Evolutionary conservation across 2,888 invertebrate species (phyloP), one percentile per base, ranked within the genome.

Genomic region (Cosmia trapezina): DNA sequence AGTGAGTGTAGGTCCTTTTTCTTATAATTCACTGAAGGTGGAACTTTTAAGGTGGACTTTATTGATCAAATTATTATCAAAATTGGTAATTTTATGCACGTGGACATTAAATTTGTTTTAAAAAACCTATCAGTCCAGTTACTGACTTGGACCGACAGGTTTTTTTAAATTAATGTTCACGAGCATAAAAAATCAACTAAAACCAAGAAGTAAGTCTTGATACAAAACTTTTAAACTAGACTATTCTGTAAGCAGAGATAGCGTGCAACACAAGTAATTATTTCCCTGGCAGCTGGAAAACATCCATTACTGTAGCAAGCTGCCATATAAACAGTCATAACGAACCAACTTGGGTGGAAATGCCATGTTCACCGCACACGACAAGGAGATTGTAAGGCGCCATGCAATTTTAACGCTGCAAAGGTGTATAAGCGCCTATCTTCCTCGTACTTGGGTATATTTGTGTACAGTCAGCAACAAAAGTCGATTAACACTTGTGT

Each of bases 281-380:
- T 68, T 68, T 61, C 47, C n/a, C 37, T 62, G 67, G 65, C 72
- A 77, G 59, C 43, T 71, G 17, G 56, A 82, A 71, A 59, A 64
- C 41, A 33, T 59, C 57, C 33, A 70, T 81, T 78, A 81, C 45
- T 57, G 63, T 37, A 47, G 54, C 41, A 49, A 22, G 53, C 22
- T 45, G 22, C 54, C 19, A 41, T 60, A 47, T 61, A 70, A 78
- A 77, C 57, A 47, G 62, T 81, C 57, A 81, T 80, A 81, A 81
- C 47, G 81, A 76, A 70, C 70, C 41, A 57, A 63, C 62, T 77
- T 57, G 45, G 64, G 43, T 72, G 8, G 53, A 33, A 73, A 78
- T 69, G 49, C 57, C 83, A 60, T 70, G 65, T 66, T 66, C 19
- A 47, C 62, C 33, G 67, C 61, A 45, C 70, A 43, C 56, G 51